Evolutionary conservation across 1,140 invertebrate genomes (phyloP), one percentile per base, ranked within the genome.

Genomic region (Caenorhabditis brenneri): DNA sequence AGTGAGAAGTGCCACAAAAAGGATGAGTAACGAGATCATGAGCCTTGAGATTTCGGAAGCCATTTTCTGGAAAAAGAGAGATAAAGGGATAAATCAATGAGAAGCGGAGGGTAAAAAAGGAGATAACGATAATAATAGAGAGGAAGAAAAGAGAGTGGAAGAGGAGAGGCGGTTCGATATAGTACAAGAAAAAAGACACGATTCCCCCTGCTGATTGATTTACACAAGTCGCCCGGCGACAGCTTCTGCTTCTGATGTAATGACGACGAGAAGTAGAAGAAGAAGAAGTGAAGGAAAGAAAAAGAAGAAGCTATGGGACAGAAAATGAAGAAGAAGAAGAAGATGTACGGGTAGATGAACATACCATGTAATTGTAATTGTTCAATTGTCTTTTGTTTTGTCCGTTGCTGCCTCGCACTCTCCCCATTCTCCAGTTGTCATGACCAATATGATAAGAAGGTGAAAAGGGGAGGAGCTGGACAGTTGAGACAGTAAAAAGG

Each of bases 161-260:
- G 12, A n/a, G 29, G 33, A 42, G 36, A 74, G 65, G 65, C 65
- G 65, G 65, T 74, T 74, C 65, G 65, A 74, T 42, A 74, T 74
- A 74, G 65, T 74, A 74, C 65, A 74, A 74, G 65, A 74, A 74
- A 74, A 55, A 65, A 33, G 33, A 74, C 65, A 74, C 65, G 65
- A 74, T 74, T 74, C n/a, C n/a, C 12, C 24, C 65, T 74, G 65
- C 65, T 74, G 65, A 74, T 74, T 74, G 65, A 74, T 74, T 74
- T 74, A 74, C 65, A 74, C 65, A 74, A 74, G 36, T 74, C 65
- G 36, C 65, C 22, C 36, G 65, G 65, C 65, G 36, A 74, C 36
- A 74, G 65, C 65, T 74, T 74, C 65, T 74, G 36, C 65, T 74
- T 74, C 65, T 74, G 65, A 74, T 74, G 65, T 74, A 74, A 74